Base-by-base conservation (phyloP, 1,140 invertebrate genomes). In the Drosophila punjabiensis region DNA sequence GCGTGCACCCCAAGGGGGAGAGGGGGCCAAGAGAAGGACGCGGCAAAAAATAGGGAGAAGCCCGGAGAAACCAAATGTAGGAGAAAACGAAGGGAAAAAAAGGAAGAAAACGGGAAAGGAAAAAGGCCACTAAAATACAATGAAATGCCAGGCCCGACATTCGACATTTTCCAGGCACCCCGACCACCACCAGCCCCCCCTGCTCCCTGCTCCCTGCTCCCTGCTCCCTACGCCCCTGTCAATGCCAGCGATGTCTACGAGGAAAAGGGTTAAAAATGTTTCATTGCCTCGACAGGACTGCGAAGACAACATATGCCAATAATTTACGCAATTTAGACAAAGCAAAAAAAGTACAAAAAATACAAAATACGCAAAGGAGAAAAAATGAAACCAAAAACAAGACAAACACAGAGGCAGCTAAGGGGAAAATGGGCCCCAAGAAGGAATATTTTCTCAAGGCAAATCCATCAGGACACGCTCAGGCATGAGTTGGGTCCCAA, bases 211-310 rank as follows among this genome's bases (percentile, higher is more conserved):
- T 6, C 39, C 11, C 5, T 1, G 2, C 43, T 13, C 14, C 24
- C 14, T 5, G 37, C 24, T 30, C 45, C 73, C 73, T 66, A 61
- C 65, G 79, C 79, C 76, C 76, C 80, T 87, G 82, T 88, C 83
- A 88, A 74, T 83, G 71, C 63, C 83, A 76, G 79, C 83, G 61
- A 81, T 67, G 83, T 82, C 81, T 81, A 62, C 82, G 39, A 81
- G 66, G 67, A 86, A 86, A 87, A 87, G 83, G 83, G 83, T 87
- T 87, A 88, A 87, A 73, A 87, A 87, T 87, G 83, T 87, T 88
- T 88, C 83, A 88, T 88, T 87, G 83, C 76, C 79, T 76, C 41
- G 56, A 81, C 60, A 81, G 63, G 59, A 64, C 78, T 69, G 62
- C 76, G 76, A 83, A 88, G 77, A 88, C 81, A 88, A 84, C 85